Conservation (phyloP, 2,113 vertebrate genomes). For the Meriones unguiculatus region DNA sequence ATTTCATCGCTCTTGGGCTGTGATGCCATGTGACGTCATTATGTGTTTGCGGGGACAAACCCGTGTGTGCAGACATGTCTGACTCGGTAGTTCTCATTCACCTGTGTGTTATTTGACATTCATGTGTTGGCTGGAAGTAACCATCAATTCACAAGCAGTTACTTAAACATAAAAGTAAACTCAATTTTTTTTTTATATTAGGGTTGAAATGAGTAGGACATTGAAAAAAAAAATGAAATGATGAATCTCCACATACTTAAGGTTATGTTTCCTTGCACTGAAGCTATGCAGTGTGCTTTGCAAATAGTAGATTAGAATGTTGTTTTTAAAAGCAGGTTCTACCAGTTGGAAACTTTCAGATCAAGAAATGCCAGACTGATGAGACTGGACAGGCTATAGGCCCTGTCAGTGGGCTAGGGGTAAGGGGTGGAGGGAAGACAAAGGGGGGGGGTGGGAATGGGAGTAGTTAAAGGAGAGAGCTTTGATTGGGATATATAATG, state of each 20-base stretch:
- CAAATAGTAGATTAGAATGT: not conserved
- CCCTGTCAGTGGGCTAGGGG: too few relatives aligned
- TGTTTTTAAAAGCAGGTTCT: not conserved
- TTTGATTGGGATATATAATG: too few relatives aligned
- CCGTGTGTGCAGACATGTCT: not conserved
- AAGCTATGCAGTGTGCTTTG: not conserved
- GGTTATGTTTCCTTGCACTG: not conserved
- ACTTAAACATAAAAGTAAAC: not conserved
- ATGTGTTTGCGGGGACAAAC: slow-evolving; percentile 6
- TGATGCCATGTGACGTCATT: not conserved
- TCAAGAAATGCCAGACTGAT: not conserved
- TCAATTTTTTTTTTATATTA: not conserved
- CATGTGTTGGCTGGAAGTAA: slow-evolving; percentile 56
- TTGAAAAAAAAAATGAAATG: not conserved
- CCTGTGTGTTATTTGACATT: not conserved
- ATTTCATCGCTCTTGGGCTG: slow-evolving; percentile 22
- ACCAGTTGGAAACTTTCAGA: not conserved
- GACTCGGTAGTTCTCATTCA: not conserved
- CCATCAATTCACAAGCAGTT: slow-evolving; percentile 68
- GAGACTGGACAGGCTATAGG: too few relatives aligned
- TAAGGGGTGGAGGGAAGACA: too few relatives aligned
- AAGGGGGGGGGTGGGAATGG: too few relatives aligned
- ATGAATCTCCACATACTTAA: too few relatives aligned
- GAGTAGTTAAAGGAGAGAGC: too few relatives aligned
- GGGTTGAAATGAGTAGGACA: not conserved